Evolutionary conservation across 2,888 invertebrate species (phyloP).

Genomic region (Metalampra italica): DNA sequence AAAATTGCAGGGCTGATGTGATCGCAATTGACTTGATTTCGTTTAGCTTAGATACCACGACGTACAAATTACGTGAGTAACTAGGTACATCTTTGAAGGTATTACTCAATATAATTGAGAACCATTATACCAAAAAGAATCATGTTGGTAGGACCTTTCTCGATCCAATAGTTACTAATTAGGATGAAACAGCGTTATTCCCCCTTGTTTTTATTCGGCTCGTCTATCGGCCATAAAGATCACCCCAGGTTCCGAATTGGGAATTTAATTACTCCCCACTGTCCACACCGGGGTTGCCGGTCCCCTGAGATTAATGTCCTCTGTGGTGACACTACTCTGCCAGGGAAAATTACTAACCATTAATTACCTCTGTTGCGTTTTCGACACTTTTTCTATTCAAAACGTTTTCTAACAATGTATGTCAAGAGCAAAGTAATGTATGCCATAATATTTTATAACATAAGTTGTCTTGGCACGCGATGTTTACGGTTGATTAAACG

Average conservation of each 20-base stretch:
- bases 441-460: slow-evolving; percentile 7
- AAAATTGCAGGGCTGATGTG: too few relatives aligned
- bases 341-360: slow-evolving; percentile 25
- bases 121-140: not conserved
- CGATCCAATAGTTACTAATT: not conserved
- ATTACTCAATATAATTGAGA: not conserved
- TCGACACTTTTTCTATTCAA: slow-evolving; percentile 15
- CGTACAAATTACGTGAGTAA: too few relatives aligned
- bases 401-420: slow-evolving; percentile 14
- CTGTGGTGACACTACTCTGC: slow-evolving; percentile 21
- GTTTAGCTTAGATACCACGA: too few relatives aligned
- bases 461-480: slow-evolving; percentile 27
- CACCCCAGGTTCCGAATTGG: slow-evolving; percentile 31
- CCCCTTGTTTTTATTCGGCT: slow-evolving; percentile 24
- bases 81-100: not conserved
- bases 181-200: not conserved
- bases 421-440: slow-evolving; percentile 20
- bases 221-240: slow-evolving; percentile 33
- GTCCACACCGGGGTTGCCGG: slow-evolving; percentile 35
- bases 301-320: slow-evolving; percentile 30
- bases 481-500: slow-evolving; percentile 28
- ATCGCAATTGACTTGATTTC: too few relatives aligned
- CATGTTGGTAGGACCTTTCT: not conserved
- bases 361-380: slow-evolving; percentile 18
- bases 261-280: slow-evolving; percentile 64